Percentiles rank a stretch among this genome's conserved stretches.
phyloP scores from a whole-genome alignment of 2,888 invertebrate genomes.

The Carabus problematicus region DNA sequence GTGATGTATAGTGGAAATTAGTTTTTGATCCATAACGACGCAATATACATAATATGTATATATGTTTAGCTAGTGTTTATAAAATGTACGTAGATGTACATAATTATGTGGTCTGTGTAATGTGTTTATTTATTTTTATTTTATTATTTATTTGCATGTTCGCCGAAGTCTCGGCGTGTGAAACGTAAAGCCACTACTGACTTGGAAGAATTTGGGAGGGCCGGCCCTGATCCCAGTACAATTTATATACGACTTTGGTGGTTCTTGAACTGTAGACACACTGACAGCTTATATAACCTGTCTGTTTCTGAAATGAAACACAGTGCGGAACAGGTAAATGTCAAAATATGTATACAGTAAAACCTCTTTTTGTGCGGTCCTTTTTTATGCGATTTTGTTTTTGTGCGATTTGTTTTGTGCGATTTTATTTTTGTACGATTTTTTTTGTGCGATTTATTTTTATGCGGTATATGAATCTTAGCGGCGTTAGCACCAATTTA shows the following conservation, averaged over 20 bases:
- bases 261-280: constrained; percentile 39
- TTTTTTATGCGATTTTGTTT: too few species aligned
- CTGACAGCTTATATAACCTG: constrained; percentile 29
- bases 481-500: too few species aligned
- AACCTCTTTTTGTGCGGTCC: not conserved
- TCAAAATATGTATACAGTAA: too few species aligned
- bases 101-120: constrained; percentile 25
- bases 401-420: too few species aligned
- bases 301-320: constrained; percentile 31
- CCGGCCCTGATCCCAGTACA: constrained; percentile 34
- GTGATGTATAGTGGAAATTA: not conserved
- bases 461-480: too few species aligned
- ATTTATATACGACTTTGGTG: constrained; percentile 38
- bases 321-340: constrained; percentile 35
- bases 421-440: too few species aligned
- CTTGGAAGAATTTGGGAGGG: constrained; percentile 36
- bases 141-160: constrained; percentile 40
- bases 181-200: constrained; percentile 26
- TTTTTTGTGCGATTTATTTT: too few species aligned
- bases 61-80: not conserved
- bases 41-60: not conserved
- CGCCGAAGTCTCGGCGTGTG: constrained; percentile 35
- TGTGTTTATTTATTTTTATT: constrained; percentile 28
- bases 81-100: constrained; percentile 19
- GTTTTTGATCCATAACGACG: too few species aligned